Base-by-base conservation (phyloP, 2,113 vertebrate genomes). In the Hymenochirus boettgeri region DNA sequence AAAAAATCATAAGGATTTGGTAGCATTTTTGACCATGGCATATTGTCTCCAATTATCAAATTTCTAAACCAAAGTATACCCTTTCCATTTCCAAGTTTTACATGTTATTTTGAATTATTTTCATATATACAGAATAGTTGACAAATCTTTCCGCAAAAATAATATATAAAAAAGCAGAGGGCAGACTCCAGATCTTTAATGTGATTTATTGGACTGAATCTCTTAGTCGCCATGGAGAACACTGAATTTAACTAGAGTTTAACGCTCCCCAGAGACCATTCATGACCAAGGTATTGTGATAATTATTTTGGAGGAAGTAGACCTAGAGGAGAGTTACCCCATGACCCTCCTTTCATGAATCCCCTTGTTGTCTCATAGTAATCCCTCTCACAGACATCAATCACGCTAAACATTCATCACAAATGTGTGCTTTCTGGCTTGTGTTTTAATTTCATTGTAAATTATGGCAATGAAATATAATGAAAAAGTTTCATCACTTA, bases 201-300 rank as follows among this genome's bases (percentile, higher is more conserved):
- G 37, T 45, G 54, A 57, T 65, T 57, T 65, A 57, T 57, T 37
- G 31, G 27, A 22, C 31, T 57, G 42, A 39, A 26, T 31, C 42
- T 50, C 57, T 27, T 42, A 57, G 42, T n/a, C 57, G 54, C 37
- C 63, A 57, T 21, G 50, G 54, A 65, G 21, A 57, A 18, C 53
- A 50, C 18, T 50, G 39, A 57, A 65, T 35, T 57, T 65, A 65
- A 65, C 46, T 65, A 57, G 37, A 39, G 57, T 47, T 65, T 48
- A 65, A 51, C 29, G 9, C 23, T 65, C 54, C 45, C 54, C 13
- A 57, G 42, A 50, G 42, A 21, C 54, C 45, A 50, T 42, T 42
- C 13, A 57, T 48, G 63, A n/a, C 29, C 57, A 57, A n/a, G 10
- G 1, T 2, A 13, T 22, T 57, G 31, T 65, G 31, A 65, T 50